A percentile compares a stretch with the other conserved stretches of the same genome.
Conservation (phyloP, 2,797 vertebrate species). For the Syngnathus rostellatus region DNA sequence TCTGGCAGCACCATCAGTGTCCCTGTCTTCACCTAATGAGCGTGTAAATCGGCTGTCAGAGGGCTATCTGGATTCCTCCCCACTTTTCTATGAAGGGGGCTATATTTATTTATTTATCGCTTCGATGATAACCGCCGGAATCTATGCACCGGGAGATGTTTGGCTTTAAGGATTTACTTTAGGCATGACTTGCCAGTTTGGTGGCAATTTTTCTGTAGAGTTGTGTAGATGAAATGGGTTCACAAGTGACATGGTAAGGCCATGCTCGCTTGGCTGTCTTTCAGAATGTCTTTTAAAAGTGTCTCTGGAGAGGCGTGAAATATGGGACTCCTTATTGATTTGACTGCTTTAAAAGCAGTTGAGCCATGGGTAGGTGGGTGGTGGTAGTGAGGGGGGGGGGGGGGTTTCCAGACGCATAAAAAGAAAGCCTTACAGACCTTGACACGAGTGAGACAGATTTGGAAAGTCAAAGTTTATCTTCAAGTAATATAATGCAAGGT, state of each 20-base stretch:
- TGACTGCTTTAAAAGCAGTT: constrained; percentile 36
- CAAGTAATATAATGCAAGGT: background rate
- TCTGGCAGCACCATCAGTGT: constrained; percentile 33
- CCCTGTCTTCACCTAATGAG: constrained; percentile 35
- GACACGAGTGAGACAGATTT: constrained; percentile 22
- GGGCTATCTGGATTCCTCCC: background rate
- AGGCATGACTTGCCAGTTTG: constrained; percentile 7
- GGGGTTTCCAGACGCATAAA: constrained; percentile 9
- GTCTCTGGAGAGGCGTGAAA: constrained; percentile 21
- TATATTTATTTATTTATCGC: constrained; percentile 4
- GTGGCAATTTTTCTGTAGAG: constrained; percentile 11
- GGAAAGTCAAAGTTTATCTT: constrained; percentile 15
- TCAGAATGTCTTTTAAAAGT: constrained; percentile 30
- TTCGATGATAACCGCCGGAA: background rate
- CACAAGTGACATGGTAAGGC: constrained; percentile 23
- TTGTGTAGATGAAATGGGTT: constrained; percentile 13
- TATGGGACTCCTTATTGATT: constrained; percentile 38
- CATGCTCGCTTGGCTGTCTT: constrained; percentile 13
- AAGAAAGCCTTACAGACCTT: constrained; percentile 27
- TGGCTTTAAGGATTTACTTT: background rate
- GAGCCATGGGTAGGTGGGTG: constrained; percentile 32
- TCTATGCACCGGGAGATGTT: constrained; percentile 3
- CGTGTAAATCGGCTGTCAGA: constrained; percentile 36
- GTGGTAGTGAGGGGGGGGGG: constrained; percentile 3
- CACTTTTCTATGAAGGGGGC: background rate